Conservation (phyloP, 2,113 vertebrate species). For the Leptosomus discolor region DNA sequence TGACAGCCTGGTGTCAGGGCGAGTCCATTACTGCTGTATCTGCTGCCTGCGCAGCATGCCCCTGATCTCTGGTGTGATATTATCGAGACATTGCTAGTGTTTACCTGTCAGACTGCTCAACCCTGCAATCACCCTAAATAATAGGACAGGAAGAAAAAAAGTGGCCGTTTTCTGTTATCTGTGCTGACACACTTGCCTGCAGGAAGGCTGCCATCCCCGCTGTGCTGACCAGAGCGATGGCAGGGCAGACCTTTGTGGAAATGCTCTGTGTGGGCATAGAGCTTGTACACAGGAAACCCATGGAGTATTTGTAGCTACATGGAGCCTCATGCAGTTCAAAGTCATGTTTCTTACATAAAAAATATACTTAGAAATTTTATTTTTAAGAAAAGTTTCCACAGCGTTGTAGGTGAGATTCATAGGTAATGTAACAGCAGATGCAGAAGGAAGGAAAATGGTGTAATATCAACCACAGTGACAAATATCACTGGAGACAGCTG, state of each 20-base stretch:
- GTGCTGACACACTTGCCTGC: not conserved
- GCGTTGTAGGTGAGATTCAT: not conserved
- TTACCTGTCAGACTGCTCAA: not conserved
- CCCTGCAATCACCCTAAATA: not conserved
- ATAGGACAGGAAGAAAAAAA: not conserved
- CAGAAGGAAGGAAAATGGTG: not conserved
- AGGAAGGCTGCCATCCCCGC: not conserved
- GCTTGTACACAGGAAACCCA: not conserved
- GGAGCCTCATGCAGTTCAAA: not conserved
- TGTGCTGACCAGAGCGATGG: accelerated
- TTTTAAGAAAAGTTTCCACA: not conserved
- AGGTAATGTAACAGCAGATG: not conserved
- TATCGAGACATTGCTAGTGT: not conserved
- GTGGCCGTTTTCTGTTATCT: not conserved
- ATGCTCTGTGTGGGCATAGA: not conserved
- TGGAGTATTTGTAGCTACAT: not conserved
- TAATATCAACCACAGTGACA: not conserved
- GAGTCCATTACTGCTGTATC: not conserved
- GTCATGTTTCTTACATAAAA: not conserved
- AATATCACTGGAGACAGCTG: not conserved
- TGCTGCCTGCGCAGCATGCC: not conserved
- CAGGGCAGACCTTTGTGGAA: not conserved
- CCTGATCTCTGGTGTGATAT: not conserved
- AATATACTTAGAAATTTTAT: not conserved
- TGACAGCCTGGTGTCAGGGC: not conserved